These are phyloP conservation scores for Paracentrotus lividus DNA, from an alignment of 53 echinoderm and acorn worm species.

Conservation along the genomic window DNA sequence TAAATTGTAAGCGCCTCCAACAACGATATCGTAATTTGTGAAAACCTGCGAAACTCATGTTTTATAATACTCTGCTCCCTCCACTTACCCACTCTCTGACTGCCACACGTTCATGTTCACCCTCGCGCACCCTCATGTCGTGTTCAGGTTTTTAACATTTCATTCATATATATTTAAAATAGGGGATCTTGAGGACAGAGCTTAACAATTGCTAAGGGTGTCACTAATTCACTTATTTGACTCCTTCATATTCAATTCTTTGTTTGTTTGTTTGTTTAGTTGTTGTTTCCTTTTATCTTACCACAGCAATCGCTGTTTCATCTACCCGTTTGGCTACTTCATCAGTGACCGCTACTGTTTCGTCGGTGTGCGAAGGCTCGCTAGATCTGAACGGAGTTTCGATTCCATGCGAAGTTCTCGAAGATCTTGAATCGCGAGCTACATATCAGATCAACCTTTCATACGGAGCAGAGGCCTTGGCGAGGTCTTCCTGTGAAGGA, in stretches of 20 bases:
- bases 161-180: too few relatives aligned
- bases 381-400: background rate
- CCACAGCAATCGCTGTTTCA: background rate
- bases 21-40: too few relatives aligned
- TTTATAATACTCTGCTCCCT: too few relatives aligned
- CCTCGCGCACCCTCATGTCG: background rate
- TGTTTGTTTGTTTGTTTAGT: too few relatives aligned
- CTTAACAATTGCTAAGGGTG: too few relatives aligned
- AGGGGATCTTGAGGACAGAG: too few relatives aligned
- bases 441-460: slow-evolving; percentile 32
- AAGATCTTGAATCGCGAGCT: background rate
- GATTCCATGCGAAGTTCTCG: slow-evolving; percentile 25
- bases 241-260: too few relatives aligned
- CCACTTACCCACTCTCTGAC: background rate
- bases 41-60: too few relatives aligned
- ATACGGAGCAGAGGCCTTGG: slow-evolving; percentile 13
- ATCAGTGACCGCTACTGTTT: background rate
- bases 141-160: background rate
- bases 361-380: background rate
- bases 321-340: background rate
- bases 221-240: too few relatives aligned
- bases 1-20: too few relatives aligned
- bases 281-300: too few relatives aligned
- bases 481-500: slow-evolving; percentile 13
- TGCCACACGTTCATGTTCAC: background rate